A percentile compares a stretch with the other conserved stretches of the same genome.
These are phyloP conservation scores for Perizoma flavofasciatum DNA, from an alignment of 2,888 invertebrate genomes.

Conservation along the genomic window DNA sequence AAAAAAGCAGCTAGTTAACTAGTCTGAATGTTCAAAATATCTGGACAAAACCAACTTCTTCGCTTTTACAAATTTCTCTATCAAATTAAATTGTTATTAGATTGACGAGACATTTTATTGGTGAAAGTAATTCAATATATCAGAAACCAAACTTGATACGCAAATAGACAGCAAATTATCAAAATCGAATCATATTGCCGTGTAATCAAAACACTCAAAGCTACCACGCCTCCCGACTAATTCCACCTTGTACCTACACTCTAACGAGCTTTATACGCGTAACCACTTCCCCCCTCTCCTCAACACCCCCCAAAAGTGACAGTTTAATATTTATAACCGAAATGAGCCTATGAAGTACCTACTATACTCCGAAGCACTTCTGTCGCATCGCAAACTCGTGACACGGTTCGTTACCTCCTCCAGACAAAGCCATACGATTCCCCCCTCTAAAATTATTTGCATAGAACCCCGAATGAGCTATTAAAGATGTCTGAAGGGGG, in stretches of 20 bases:
- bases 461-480: slow-evolving; percentile 83
- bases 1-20: too few relatives aligned
- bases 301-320: slow-evolving; percentile 51
- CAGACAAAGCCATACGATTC: slow-evolving; percentile 83
- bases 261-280: slow-evolving; percentile 68
- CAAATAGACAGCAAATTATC: neutral
- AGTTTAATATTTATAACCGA: slow-evolving; percentile 79
- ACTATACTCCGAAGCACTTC: slow-evolving; percentile 63
- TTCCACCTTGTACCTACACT: slow-evolving; percentile 54
- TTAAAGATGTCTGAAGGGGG: slow-evolving; percentile 75
- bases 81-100: too few relatives aligned
- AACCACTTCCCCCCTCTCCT: slow-evolving; percentile 57
- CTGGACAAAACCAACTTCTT: too few relatives aligned
- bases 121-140: too few relatives aligned
- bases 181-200: slow-evolving; percentile 28
- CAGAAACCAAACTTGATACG: too few relatives aligned
- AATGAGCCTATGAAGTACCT: slow-evolving; percentile 65
- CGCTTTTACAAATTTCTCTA: too few relatives aligned
- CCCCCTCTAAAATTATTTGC: slow-evolving; percentile 80
- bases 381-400: slow-evolving; percentile 77
- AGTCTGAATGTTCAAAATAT: too few relatives aligned
- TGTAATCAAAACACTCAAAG: slow-evolving; percentile 31
- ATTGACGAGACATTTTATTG: too few relatives aligned
- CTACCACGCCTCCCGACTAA: slow-evolving; percentile 53
- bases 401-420: slow-evolving; percentile 77